Conservation (phyloP, 2,797 vertebrate genomes). For the Delichon dasypus region DNA sequence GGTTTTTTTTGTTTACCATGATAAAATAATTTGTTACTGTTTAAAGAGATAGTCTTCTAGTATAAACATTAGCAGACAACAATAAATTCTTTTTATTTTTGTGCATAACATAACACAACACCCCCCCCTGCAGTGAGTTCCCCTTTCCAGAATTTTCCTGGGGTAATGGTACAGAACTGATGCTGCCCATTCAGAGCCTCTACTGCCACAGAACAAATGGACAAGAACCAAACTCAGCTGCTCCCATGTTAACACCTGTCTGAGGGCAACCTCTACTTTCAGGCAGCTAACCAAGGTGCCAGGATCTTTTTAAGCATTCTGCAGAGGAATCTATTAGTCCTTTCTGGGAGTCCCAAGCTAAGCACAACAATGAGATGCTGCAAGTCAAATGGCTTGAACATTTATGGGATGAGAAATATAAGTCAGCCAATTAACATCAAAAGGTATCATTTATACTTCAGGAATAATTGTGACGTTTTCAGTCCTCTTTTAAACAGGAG, state of each 20-base stretch:
- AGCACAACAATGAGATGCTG: not conserved
- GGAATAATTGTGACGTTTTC: not conserved
- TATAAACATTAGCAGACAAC: not conserved
- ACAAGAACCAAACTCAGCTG: not conserved
- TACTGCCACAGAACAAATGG: not conserved
- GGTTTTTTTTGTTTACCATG: not conserved
- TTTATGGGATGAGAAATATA: not conserved
- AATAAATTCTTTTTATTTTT: not conserved
- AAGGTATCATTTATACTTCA: not conserved
- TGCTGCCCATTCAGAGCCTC: not conserved
- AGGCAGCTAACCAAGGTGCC: not conserved
- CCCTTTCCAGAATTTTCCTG: not conserved
- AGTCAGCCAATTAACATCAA: not conserved
- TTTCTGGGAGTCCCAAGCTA: not conserved
- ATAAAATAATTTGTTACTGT: not conserved
- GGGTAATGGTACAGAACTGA: not conserved
- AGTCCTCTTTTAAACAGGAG: not conserved
- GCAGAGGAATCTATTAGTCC: not conserved
- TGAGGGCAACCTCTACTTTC: not conserved
- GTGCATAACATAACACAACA: not conserved
- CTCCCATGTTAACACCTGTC: not conserved
- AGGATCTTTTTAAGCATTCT: not conserved
- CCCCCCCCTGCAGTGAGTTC: not conserved
- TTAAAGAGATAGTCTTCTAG: not conserved
- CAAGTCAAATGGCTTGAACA: not conserved